Percentiles rank a stretch among this genome's conserved stretches.
Conservation (phyloP, 2,888 invertebrate species). For the Athalia rosae region DNA sequence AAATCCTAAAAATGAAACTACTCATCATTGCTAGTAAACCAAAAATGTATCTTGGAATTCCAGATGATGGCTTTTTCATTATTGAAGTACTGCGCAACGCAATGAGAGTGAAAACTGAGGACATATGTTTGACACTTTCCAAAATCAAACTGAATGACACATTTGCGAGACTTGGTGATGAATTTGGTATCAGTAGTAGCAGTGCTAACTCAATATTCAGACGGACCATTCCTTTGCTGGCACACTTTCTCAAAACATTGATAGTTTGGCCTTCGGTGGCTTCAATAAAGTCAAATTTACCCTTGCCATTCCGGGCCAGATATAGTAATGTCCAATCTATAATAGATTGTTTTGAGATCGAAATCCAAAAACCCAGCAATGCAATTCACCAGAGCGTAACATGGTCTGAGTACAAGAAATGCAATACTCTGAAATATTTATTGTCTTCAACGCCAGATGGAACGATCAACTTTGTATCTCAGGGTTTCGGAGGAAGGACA, state of each 20-base stretch:
- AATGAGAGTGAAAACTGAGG: no score
- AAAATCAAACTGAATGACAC: constrained; percentile 49
- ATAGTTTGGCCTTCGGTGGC: constrained; percentile 38
- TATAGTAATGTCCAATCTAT: constrained; percentile 55
- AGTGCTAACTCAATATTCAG: constrained; percentile 47
- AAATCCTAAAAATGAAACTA: no score
- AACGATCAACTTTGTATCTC: constrained; percentile 63
- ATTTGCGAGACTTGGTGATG: constrained; percentile 47
- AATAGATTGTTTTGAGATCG: constrained; percentile 62
- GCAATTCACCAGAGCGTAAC: constrained; percentile 58
- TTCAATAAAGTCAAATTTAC: background rate
- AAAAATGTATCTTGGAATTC: no score
- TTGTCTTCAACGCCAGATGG: constrained; percentile 62
- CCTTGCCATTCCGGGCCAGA: constrained; percentile 49
- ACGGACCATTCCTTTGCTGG: constrained; percentile 48
- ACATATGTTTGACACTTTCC: no score
- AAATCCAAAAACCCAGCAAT: constrained; percentile 61
- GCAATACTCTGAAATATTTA: constrained; percentile 62
- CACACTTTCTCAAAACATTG: constrained; percentile 42
- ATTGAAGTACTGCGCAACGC: no score
- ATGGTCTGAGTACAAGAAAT: constrained; percentile 62
- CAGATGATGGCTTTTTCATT: no score
- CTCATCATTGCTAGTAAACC: no score
- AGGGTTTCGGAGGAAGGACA: constrained; percentile 63
- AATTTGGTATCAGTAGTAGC: constrained; percentile 46